A percentile compares a stretch with the other conserved stretches of the same genome.
Conservation (phyloP, 2,888 invertebrate species). For the Polylopha cassiicola region DNA sequence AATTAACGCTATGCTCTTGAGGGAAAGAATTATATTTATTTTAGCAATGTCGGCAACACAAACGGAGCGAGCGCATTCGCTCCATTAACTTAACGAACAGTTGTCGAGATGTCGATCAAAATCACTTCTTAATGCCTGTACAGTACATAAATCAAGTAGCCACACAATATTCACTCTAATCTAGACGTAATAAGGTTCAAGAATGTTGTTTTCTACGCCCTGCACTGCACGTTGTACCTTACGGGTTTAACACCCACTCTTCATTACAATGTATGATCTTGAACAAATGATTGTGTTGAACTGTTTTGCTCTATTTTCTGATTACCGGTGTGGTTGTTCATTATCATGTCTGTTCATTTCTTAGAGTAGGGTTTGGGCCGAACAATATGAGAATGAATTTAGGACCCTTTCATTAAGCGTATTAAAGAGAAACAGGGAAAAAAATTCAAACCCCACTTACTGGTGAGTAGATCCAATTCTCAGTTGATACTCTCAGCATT, state of each 20-base stretch:
- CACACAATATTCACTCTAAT: neutral
- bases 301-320: conserved; percentile 18
- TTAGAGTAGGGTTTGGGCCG: no score
- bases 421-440: conserved; percentile 5
- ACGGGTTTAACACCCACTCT: conserved; percentile 66
- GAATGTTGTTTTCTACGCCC: neutral
- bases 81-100: conserved; percentile 75
- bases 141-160: conserved; percentile 4
- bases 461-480: no score
- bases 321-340: conserved; percentile 15
- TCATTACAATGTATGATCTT: conserved; percentile 47
- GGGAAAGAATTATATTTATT: conserved; percentile 32
- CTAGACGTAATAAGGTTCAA: conserved; percentile 4
- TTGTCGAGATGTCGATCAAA: conserved; percentile 76
- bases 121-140: conserved; percentile 61
- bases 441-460: conserved; percentile 4
- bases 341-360: conserved; percentile 16
- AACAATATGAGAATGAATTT: no score
- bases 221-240: conserved; percentile 44
- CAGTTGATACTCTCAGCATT: no score
- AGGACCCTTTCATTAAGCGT: no score
- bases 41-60: conserved; percentile 43
- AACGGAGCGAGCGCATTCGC: conserved; percentile 55
- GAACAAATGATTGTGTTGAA: conserved; percentile 20
- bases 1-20: no score